A percentile compares a stretch with the other conserved stretches of the same genome.
phyloP scores from a whole-genome alignment of 1,140 invertebrate genomes.

The Lordiphosa clarofinis region DNA sequence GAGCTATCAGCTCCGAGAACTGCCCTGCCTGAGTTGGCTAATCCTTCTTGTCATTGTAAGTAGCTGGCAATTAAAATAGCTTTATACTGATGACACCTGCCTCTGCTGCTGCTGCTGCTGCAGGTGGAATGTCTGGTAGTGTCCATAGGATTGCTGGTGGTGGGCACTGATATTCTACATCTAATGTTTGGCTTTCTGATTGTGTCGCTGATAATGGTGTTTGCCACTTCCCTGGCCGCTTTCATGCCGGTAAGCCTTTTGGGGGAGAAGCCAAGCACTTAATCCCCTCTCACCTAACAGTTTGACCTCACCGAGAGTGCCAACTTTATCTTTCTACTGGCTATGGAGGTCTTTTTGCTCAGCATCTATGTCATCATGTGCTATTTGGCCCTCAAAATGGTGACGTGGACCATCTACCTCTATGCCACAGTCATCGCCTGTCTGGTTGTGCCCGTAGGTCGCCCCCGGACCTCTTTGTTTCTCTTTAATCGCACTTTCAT shows the following conservation, averaged over 20 bases:
- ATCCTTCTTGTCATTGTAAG: slow-evolving; percentile 22
- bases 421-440: slow-evolving; percentile 20
- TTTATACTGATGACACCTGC: background rate
- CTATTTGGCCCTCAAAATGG: slow-evolving; percentile 2
- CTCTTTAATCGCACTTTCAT: slow-evolving; percentile 2
- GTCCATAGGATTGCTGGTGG: slow-evolving; percentile 8
- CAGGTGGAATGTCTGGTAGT: slow-evolving; percentile 33
- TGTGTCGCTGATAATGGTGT: slow-evolving; percentile 13
- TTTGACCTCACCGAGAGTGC: slow-evolving; percentile 31
- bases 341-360: slow-evolving; percentile 20
- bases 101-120: background rate
- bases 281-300: slow-evolving; percentile 9
- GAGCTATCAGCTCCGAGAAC: slow-evolving; percentile 2
- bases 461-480: background rate
- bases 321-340: slow-evolving; percentile 12
- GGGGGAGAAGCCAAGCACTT: background rate
- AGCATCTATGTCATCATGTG: slow-evolving; percentile 29
- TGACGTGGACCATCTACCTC: slow-evolving; percentile 20
- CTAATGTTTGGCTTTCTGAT: slow-evolving; percentile 12
- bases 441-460: slow-evolving; percentile 46
- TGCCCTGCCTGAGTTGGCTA: slow-evolving; percentile 19
- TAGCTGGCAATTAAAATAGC: background rate
- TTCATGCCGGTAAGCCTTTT: slow-evolving; percentile 26
- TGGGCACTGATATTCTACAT: background rate
- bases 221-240: slow-evolving; percentile 5